A percentile compares a stretch with the other conserved stretches of the same genome.
Evolutionary conservation across 2,113 vertebrate genomes (phyloP).

Genomic region (Cromileptes altivelis): DNA sequence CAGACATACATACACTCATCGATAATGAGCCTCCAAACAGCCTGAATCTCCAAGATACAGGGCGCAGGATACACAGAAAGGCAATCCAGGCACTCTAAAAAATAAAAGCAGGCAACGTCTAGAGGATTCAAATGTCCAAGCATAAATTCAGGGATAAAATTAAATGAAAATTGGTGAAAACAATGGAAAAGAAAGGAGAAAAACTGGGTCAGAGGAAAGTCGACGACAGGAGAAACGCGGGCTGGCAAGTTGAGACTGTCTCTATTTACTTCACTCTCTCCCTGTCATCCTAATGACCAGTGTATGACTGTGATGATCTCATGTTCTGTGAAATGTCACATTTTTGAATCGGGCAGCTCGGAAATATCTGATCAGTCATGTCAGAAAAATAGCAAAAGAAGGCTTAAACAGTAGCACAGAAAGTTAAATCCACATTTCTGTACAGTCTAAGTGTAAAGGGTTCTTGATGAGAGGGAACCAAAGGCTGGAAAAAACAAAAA

Average conservation of each 20-base stretch:
- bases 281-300: slow-evolving; percentile 15
- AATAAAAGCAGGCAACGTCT: neutral
- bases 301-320: slow-evolving; percentile 29
- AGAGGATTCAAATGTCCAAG: slow-evolving; percentile 6
- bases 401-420: neutral
- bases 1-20: neutral
- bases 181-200: slow-evolving; percentile 24
- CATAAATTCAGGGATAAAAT: slow-evolving; percentile 4
- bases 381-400: neutral
- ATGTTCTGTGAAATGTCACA: slow-evolving; percentile 18
- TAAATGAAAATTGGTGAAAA: slow-evolving; percentile 38
- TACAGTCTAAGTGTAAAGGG: too few species aligned
- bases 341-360: slow-evolving; percentile 3
- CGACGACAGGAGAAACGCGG: slow-evolving; percentile 14
- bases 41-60: slow-evolving; percentile 20
- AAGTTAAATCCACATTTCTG: slow-evolving; percentile 1
- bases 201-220: slow-evolving; percentile 59
- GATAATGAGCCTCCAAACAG: slow-evolving; percentile 51
- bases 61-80: neutral
- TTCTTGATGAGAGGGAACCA: neutral
- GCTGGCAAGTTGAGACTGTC: neutral
- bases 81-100: too few species aligned
- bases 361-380: neutral
- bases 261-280: slow-evolving; percentile 35
- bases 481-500: neutral